Evolutionary conservation across 2,888 invertebrate species (phyloP).

Genomic region (Ceramica pisi): DNA sequence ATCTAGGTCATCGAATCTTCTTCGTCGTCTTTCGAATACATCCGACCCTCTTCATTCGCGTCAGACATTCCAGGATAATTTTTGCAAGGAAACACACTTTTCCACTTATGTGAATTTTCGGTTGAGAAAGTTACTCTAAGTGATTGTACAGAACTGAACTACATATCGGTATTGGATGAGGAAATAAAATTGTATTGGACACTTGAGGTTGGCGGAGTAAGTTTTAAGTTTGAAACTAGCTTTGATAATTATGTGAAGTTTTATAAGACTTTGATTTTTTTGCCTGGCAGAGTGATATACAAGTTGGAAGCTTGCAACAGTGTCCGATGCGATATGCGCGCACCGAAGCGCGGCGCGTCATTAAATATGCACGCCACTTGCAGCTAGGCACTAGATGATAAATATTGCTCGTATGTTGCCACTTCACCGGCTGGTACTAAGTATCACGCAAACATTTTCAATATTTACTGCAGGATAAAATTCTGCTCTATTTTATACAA

Average conservation of each 20-base stretch:
- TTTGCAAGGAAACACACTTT: constrained; percentile 62
- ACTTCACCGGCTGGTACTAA: constrained; percentile 57
- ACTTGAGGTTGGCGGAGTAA: constrained; percentile 28
- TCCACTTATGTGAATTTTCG: constrained; percentile 58
- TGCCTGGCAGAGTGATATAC: constrained; percentile 23
- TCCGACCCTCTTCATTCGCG: constrained; percentile 65
- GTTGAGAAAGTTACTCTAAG: constrained; percentile 48
- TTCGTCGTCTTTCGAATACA: constrained; percentile 50
- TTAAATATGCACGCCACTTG: constrained; percentile 71
- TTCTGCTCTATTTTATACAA: constrained; percentile 7
- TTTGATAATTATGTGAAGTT: neutral
- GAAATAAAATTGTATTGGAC: constrained; percentile 48
- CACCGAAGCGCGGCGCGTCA: constrained; percentile 52
- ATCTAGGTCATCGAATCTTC: constrained; percentile 56
- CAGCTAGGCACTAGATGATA: constrained; percentile 59
- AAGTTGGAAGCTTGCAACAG: constrained; percentile 33
- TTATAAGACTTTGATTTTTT: constrained; percentile 11
- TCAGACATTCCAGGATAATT: constrained; percentile 57
- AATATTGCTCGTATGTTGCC: constrained; percentile 61
- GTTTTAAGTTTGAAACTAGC: constrained; percentile 26
- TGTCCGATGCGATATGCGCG: constrained; percentile 43
- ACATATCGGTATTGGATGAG: constrained; percentile 28
- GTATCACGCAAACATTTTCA: constrained; percentile 55
- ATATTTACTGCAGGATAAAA: constrained; percentile 45
- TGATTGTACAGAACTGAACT: constrained; percentile 46